Evolutionary conservation across 2,113 vertebrate genomes (phyloP).

Genomic region (Pelecanoides urinatrix): DNA sequence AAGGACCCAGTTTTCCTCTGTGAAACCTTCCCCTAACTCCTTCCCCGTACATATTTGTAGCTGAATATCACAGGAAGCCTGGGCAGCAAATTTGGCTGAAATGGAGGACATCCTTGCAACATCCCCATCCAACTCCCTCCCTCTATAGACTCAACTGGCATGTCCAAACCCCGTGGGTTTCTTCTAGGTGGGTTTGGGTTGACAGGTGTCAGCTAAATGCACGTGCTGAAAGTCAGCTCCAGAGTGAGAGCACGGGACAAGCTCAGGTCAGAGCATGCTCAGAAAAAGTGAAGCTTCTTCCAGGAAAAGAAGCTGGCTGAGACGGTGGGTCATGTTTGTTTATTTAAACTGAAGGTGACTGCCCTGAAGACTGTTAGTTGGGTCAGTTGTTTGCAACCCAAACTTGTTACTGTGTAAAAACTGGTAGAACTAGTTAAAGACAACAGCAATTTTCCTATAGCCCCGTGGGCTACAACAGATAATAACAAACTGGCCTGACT

Average conservation of each 20-base stretch:
- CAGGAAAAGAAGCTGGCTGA: not conserved
- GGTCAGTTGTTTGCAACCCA: slow-evolving; percentile 66
- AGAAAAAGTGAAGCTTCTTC: not conserved
- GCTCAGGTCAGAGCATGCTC: not conserved
- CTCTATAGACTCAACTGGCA: accelerated
- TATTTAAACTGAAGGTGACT: not conserved
- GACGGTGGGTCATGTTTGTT: slow-evolving; percentile 12
- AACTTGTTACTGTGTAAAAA: slow-evolving; percentile 54
- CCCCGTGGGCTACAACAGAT: slow-evolving; percentile 52
- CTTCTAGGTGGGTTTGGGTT: not conserved
- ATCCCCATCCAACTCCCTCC: not conserved
- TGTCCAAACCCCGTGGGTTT: not conserved
- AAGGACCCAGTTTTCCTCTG: not conserved
- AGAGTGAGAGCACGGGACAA: not conserved
- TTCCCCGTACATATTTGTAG: not conserved
- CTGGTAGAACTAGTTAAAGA: slow-evolving; percentile 70
- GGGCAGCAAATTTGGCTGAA: not conserved
- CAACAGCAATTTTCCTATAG: slow-evolving; percentile 64
- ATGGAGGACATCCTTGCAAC: not conserved
- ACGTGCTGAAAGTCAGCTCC: not conserved
- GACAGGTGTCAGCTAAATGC: not conserved
- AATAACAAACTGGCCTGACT: slow-evolving; percentile 36
- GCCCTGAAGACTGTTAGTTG: slow-evolving; percentile 28
- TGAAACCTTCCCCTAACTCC: not conserved
- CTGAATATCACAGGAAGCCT: not conserved